phyloP scores from a whole-genome alignment of 2,797 vertebrate genomes.

The Somateria mollissima region DNA sequence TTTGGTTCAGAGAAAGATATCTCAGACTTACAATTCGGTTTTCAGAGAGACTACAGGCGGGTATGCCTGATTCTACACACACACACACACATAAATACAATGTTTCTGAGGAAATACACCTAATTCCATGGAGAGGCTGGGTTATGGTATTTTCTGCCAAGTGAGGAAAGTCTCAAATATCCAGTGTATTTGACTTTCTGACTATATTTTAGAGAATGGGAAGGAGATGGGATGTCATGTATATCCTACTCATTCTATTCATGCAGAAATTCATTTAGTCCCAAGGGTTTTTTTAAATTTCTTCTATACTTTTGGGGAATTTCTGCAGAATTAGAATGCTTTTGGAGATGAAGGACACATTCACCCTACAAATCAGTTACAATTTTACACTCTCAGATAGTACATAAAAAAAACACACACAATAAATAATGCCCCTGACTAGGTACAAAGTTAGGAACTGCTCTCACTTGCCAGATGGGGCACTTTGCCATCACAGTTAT shows the following conservation, averaged over 20 bases:
- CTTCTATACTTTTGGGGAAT: background rate
- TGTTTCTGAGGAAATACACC: conserved; percentile 9
- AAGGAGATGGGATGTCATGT: background rate
- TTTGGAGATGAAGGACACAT: background rate
- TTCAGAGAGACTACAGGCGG: background rate
- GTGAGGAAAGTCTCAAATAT: background rate
- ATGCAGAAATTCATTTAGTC: background rate
- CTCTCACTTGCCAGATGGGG: background rate
- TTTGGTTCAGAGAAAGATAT: background rate
- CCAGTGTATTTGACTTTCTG: background rate
- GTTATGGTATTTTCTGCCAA: background rate
- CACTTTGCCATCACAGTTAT: background rate
- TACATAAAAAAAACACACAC: background rate
- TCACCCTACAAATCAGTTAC: background rate
- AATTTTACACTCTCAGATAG: background rate
- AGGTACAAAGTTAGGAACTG: background rate
- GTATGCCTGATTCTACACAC: background rate
- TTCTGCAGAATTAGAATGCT: background rate
- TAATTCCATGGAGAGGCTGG: background rate
- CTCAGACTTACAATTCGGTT: background rate
- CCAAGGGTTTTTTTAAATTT: background rate
- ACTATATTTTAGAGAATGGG: background rate
- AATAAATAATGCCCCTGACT: background rate
- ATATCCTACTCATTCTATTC: background rate
- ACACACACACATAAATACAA: no score